Percentiles rank a stretch among this genome's conserved stretches.
phyloP scores from a whole-genome alignment of 2,888 invertebrate genomes.

The Nasonia oneida region DNA sequence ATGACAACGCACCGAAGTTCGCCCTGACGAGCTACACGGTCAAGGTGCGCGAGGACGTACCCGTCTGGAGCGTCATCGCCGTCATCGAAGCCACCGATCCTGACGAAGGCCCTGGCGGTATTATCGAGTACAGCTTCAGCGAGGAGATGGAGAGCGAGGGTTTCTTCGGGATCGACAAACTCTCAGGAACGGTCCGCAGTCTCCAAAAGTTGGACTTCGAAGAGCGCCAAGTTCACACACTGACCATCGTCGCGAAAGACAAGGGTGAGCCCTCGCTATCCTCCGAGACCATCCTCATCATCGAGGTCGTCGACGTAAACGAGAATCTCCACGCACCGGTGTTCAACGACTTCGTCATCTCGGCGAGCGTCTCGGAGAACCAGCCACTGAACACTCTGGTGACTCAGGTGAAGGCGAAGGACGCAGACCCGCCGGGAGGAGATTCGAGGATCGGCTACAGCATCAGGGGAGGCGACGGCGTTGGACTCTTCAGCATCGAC shows the following conservation, averaged over 20 bases:
- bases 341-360: slow-evolving; percentile 90
- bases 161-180: slow-evolving; percentile 90
- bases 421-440: slow-evolving; percentile 89
- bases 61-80: slow-evolving; percentile 91
- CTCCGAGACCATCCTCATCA: slow-evolving; percentile 89
- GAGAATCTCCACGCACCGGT: slow-evolving; percentile 92
- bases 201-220: slow-evolving; percentile 92
- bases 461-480: slow-evolving; percentile 92
- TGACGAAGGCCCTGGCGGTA: slow-evolving; percentile 91
- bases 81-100: slow-evolving; percentile 91
- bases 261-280: slow-evolving; percentile 90
- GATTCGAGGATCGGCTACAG: slow-evolving; percentile 92
- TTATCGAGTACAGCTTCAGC: slow-evolving; percentile 89
- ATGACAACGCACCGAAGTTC: slow-evolving; percentile 93
- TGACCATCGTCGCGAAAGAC: slow-evolving; percentile 92
- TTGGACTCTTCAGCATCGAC: slow-evolving; percentile 95
- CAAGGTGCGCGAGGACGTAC: slow-evolving; percentile 94
- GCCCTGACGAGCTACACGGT: slow-evolving; percentile 87
- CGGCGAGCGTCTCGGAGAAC: slow-evolving; percentile 90
- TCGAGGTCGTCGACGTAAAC: slow-evolving; percentile 96
- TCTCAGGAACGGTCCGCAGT: slow-evolving; percentile 93
- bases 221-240: slow-evolving; percentile 92
- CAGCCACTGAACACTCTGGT: slow-evolving; percentile 88
- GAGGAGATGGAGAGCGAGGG: slow-evolving; percentile 85
- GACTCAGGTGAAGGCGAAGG: slow-evolving; percentile 88